A percentile compares a stretch with the other conserved stretches of the same genome.
These are phyloP conservation scores for Pluvianellus socialis DNA, from an alignment of 2,113 vertebrate genomes.

Conservation along the genomic window DNA sequence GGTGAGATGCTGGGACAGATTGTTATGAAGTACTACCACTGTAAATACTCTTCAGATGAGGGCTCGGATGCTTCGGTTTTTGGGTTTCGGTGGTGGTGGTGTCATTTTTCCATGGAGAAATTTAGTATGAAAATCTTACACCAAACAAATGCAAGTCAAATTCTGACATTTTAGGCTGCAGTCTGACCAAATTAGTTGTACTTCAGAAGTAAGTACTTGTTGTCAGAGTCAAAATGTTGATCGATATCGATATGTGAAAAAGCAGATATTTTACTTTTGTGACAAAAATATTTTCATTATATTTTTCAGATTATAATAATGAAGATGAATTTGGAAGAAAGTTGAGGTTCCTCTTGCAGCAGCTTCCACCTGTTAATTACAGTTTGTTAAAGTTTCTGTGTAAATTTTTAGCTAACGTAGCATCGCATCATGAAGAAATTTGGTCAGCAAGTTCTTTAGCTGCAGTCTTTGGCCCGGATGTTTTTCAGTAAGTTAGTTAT, in stretches of 20 bases:
- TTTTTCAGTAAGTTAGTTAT: constrained; percentile 90
- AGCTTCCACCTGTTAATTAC: constrained; percentile 96
- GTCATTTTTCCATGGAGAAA: not conserved
- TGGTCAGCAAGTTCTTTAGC: constrained; percentile 92
- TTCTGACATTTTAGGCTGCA: not conserved
- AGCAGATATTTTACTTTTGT: constrained; percentile 19
- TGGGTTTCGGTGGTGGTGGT: not conserved
- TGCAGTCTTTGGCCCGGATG: constrained; percentile 95
- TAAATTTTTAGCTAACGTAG: constrained; percentile 93
- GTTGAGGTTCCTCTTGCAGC: constrained; percentile 94
- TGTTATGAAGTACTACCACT: not conserved
- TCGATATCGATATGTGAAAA: constrained; percentile 17
- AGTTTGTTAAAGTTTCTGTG: constrained; percentile 94
- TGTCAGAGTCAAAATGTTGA: not conserved
- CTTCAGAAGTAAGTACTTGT: not conserved
- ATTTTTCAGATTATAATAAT: constrained; percentile 89
- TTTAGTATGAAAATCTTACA: not conserved
- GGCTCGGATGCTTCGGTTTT: not conserved
- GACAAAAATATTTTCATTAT: constrained; percentile 50
- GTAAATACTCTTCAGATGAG: not conserved
- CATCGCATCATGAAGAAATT: constrained; percentile 92
- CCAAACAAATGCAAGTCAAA: not conserved
- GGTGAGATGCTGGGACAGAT: not conserved
- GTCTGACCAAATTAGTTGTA: not conserved
- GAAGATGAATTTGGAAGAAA: constrained; percentile 94